Percentiles rank a stretch among this genome's conserved stretches.
Conservation (phyloP, 53 echinoderm and acorn worm species). For the Temnopleurus reevesii region DNA sequence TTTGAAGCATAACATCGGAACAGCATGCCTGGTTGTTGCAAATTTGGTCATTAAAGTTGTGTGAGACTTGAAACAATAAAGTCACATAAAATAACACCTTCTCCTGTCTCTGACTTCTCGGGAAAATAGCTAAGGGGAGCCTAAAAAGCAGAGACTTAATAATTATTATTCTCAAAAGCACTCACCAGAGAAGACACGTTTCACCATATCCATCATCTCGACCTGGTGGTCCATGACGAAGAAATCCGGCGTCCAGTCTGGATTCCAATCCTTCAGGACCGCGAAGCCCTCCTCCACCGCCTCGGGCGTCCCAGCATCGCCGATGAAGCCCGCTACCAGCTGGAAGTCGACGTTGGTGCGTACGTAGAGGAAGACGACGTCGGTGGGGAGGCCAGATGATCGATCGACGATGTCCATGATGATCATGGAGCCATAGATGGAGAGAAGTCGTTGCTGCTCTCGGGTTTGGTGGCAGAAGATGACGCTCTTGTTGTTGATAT, state of each 20-base stretch:
- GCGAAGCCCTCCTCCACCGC: neutral
- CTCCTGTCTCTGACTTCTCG: too few species aligned
- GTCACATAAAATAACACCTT: too few species aligned
- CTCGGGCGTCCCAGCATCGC: slow-evolving; percentile 7
- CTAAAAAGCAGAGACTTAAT: too few species aligned
- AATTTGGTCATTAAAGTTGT: too few species aligned
- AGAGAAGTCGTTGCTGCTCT: slow-evolving; percentile 20
- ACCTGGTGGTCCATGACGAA: slow-evolving; percentile 32
- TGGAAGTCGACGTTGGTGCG: slow-evolving; percentile 58
- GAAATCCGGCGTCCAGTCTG: slow-evolving; percentile 43
- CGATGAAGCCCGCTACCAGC: slow-evolving; percentile 18
- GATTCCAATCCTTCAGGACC: slow-evolving; percentile 37
- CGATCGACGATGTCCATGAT: slow-evolving; percentile 25
- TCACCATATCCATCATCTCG: neutral
- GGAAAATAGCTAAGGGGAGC: too few species aligned
- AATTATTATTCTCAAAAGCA: too few species aligned
- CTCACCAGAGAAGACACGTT: slow-evolving; percentile 46
- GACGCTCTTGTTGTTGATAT: neutral
- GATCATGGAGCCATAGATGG: slow-evolving; percentile 17
- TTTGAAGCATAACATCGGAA: too few species aligned
- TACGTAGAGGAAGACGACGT: slow-evolving; percentile 42
- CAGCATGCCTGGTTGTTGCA: too few species aligned
- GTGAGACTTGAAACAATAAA: too few species aligned
- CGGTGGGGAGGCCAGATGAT: neutral
- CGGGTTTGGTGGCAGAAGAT: slow-evolving; percentile 45